Conservation (phyloP, 2,113 vertebrate species). For the Rostratula benghalensis region DNA sequence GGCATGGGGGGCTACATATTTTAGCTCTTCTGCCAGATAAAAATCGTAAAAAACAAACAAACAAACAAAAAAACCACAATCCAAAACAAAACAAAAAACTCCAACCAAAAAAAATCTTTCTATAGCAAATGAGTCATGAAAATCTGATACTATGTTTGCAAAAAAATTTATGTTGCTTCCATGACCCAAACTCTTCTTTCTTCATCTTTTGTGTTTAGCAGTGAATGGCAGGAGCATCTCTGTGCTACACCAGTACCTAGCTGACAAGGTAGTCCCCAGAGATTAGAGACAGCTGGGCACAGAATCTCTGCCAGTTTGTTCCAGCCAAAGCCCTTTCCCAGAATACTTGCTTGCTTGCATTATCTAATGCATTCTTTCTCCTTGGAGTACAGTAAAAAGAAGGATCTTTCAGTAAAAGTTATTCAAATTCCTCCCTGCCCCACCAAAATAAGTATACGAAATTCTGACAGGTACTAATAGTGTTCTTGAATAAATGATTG, state of each 20-base stretch:
- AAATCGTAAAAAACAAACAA: rapidly evolving
- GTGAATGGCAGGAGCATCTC: background rate
- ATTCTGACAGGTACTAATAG: background rate
- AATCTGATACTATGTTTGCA: background rate
- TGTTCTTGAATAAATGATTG: background rate
- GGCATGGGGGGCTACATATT: background rate
- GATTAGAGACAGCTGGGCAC: background rate
- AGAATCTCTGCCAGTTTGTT: background rate
- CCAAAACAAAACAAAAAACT: background rate
- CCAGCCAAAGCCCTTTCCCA: background rate
- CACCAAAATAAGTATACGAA: background rate
- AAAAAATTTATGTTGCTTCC: background rate
- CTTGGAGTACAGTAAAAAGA: background rate
- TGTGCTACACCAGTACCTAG: background rate
- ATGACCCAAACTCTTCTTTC: background rate
- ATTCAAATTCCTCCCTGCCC: rapidly evolving
- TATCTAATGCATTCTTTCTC: background rate
- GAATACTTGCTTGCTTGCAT: background rate
- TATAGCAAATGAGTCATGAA: background rate
- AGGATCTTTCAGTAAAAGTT: background rate
- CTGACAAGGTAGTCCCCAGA: background rate
- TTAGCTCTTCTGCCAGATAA: background rate
- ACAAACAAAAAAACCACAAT: rapidly evolving
- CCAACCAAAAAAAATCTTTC: background rate
- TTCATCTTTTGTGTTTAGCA: background rate